phyloP scores from a whole-genome alignment of 2,888 invertebrate genomes.

The Rugalucina vietnamica region DNA sequence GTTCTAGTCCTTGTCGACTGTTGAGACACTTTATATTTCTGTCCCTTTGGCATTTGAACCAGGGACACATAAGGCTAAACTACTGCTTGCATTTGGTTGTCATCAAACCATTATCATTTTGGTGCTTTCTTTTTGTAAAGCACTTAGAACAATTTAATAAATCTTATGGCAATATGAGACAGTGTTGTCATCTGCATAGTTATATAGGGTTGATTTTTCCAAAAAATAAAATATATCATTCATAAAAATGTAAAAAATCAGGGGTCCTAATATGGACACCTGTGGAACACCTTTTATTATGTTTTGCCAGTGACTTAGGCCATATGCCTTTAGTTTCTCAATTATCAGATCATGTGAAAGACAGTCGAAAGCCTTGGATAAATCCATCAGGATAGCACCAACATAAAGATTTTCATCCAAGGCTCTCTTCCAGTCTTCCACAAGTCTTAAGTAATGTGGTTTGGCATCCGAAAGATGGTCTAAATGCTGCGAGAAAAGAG shows the following conservation, averaged over 20 bases:
- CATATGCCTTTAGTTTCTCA: background rate
- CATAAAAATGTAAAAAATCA: constrained; percentile 7
- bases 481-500: constrained; percentile 30
- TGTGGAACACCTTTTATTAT: too few relatives aligned
- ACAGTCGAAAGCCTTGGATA: background rate
- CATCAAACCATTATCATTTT: too few relatives aligned
- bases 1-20: too few relatives aligned
- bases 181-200: constrained; percentile 6
- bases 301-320: too few relatives aligned
- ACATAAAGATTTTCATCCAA: background rate
- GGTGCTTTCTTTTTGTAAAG: too few relatives aligned
- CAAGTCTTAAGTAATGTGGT: constrained; percentile 10
- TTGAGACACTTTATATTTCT: too few relatives aligned
- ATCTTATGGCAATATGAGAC: too few relatives aligned
- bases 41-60: too few relatives aligned
- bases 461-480: constrained; percentile 19
- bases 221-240: constrained; percentile 1
- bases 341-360: background rate
- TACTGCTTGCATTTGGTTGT: too few relatives aligned
- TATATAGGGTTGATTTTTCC: background rate
- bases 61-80: too few relatives aligned
- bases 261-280: too few relatives aligned
- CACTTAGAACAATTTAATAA: too few relatives aligned
- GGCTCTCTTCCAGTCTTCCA: background rate
- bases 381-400: background rate